These are phyloP conservation scores for Bolinopsis microptera DNA, from an alignment of 37 sponge, comb jelly and placozoan species.

Conservation along the genomic window DNA sequence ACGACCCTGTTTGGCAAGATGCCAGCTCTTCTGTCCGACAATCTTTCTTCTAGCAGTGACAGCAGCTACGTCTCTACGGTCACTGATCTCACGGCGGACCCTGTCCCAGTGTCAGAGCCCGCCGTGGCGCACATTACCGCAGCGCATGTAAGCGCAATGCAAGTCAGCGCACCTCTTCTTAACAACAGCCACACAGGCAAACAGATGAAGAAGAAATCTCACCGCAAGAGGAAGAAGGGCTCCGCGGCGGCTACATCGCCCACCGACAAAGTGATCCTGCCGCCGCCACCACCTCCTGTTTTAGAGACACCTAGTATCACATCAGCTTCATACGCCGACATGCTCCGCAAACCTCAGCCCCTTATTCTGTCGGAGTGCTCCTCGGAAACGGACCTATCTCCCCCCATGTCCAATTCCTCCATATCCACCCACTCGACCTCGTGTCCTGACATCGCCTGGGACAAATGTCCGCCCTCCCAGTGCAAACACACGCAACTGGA, in stretches of 20 bases:
- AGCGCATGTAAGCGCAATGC: not conserved
- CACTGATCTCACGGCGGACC: conserved; percentile 20
- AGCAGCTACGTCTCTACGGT: conserved; percentile 54
- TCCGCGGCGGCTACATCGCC: not conserved
- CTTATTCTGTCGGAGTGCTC: conserved; percentile 47
- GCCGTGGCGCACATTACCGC: not conserved
- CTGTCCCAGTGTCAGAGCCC: not conserved
- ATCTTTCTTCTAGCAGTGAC: conserved; percentile 1
- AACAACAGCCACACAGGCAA: not conserved
- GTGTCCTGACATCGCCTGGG: conserved; percentile 45
- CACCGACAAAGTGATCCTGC: conserved; percentile 22
- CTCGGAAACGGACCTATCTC: not conserved
- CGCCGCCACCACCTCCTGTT: conserved; percentile 11
- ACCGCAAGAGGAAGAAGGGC: not conserved
- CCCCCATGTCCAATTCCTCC: not conserved
- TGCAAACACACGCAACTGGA: conserved; percentile 21
- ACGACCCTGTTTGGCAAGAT: conserved; percentile 5
- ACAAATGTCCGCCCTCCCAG: not conserved
- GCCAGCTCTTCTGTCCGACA: conserved; percentile 29
- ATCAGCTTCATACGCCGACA: conserved; percentile 30
- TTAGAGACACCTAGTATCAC: not conserved
- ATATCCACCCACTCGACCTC: not conserved
- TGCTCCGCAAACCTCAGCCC: conserved; percentile 46
- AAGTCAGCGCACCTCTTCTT: not conserved
- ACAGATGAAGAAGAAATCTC: not conserved